These are phyloP conservation scores for Parazoanthus darwini DNA, from an alignment of 92 coral and sea anemone genomes.

Conservation along the genomic window DNA sequence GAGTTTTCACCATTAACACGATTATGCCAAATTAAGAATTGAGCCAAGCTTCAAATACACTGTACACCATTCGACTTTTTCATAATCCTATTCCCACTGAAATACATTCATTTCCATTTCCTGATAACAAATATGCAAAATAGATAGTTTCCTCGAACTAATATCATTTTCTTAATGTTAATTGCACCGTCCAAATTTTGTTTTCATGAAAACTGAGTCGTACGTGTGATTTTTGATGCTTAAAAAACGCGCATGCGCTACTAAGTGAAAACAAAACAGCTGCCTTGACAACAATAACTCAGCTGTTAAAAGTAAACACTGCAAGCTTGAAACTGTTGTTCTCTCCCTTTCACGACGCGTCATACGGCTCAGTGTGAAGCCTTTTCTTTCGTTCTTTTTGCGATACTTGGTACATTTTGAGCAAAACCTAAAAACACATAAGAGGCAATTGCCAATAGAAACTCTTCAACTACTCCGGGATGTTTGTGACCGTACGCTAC, in stretches of 20 bases:
- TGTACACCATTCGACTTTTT: no score
- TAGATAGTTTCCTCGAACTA: no score
- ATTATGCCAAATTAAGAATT: no score
- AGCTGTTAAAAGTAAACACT: conserved; percentile 28
- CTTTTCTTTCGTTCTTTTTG: not conserved
- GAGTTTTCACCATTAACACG: no score
- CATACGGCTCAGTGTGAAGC: not conserved
- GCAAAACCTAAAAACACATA: not conserved
- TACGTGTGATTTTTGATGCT: not conserved
- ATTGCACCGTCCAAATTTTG: no score
- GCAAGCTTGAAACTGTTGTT: not conserved
- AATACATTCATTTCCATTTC: no score
- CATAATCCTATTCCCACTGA: no score
- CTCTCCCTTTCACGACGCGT: not conserved
- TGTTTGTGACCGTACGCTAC: conserved; percentile 86
- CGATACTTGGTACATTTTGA: not conserved
- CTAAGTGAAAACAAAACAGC: not conserved
- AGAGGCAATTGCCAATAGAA: not conserved
- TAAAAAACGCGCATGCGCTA: conserved; percentile 9
- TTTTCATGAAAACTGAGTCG: no score
- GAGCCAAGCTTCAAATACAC: no score
- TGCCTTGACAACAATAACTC: conserved; percentile 39
- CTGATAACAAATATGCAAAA: no score
- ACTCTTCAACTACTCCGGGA: not conserved
- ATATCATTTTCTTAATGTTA: no score